Evolutionary conservation across 2,113 vertebrate genomes (phyloP).

Genomic region (Sphyrna mokarran): DNA sequence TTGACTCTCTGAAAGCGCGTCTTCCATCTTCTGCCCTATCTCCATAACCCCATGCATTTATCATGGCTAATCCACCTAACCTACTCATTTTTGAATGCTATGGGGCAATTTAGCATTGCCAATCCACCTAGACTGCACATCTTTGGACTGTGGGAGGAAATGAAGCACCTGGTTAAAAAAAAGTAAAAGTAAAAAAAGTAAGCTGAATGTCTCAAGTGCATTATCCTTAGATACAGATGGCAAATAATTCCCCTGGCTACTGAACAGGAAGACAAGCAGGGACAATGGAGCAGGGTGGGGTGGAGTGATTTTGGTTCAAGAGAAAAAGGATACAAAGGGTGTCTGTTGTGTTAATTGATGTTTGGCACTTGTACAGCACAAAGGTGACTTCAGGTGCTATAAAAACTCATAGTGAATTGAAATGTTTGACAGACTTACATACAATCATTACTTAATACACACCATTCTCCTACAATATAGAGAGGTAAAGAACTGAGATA

Average conservation of each 20-base stretch:
- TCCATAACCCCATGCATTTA: too few species aligned
- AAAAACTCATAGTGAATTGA: neutral
- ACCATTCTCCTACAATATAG: neutral
- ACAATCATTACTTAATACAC: neutral
- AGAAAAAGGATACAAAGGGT: neutral
- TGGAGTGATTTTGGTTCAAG: neutral
- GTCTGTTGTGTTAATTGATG: neutral
- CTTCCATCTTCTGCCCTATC: too few species aligned
- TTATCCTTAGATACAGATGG: neutral
- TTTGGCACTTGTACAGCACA: neutral
- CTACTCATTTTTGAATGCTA: too few species aligned
- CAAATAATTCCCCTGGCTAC: neutral
- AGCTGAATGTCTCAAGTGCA: too few species aligned
- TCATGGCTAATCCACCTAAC: too few species aligned
- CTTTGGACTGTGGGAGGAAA: too few species aligned
- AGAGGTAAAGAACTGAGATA: neutral
- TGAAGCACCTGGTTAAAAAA: too few species aligned
- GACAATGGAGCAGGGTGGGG: neutral
- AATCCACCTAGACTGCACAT: too few species aligned
- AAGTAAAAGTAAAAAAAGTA: too few species aligned
- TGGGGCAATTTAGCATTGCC: too few species aligned
- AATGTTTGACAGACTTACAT: neutral
- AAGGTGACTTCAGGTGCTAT: neutral
- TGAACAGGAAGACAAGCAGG: too few species aligned
- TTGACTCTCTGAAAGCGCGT: too few species aligned